phyloP scores from a whole-genome alignment of 2,888 invertebrate genomes.

The Urechis unicinctus region DNA sequence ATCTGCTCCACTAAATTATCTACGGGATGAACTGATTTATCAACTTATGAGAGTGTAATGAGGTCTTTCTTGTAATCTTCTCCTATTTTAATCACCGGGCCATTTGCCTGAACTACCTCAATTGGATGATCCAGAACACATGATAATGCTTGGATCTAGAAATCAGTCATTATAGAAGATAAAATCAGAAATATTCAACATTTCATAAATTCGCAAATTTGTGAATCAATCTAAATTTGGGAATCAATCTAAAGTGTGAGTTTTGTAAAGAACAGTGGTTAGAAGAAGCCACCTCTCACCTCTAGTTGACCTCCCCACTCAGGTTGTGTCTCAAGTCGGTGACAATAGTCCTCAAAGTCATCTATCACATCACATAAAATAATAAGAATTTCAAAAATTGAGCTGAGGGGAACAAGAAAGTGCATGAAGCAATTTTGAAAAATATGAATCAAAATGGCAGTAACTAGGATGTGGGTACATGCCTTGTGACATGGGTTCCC shows the following conservation, averaged over 20 bases:
- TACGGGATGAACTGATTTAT: too few species aligned
- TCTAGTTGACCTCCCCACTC: slow-evolving; percentile 96
- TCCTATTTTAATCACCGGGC: slow-evolving; percentile 68
- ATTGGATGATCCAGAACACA: slow-evolving; percentile 35
- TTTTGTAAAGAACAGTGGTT: not conserved
- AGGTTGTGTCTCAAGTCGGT: slow-evolving; percentile 70
- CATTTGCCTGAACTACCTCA: slow-evolving; percentile 82
- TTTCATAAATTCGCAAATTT: too few species aligned
- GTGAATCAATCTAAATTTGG: not conserved
- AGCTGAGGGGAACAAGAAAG: too few species aligned
- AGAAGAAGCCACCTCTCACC: slow-evolving; percentile 44
- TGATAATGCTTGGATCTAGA: slow-evolving; percentile 43
- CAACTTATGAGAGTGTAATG: slow-evolving; percentile 63
- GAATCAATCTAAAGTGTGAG: not conserved
- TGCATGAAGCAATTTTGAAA: too few species aligned
- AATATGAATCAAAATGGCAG: too few species aligned
- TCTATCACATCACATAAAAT: slow-evolving; percentile 19
- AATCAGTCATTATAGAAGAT: too few species aligned
- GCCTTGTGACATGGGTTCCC: too few species aligned
- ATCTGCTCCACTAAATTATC: too few species aligned
- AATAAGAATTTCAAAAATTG: too few species aligned
- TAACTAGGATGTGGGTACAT: too few species aligned
- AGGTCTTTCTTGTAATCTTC: slow-evolving; percentile 60
- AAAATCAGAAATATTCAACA: too few species aligned
- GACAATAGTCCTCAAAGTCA: slow-evolving; percentile 80